Percentiles rank a stretch among this genome's conserved stretches.
Evolutionary conservation across 1,140 invertebrate genomes (phyloP).

Genomic region (Zophobas atratus): DNA sequence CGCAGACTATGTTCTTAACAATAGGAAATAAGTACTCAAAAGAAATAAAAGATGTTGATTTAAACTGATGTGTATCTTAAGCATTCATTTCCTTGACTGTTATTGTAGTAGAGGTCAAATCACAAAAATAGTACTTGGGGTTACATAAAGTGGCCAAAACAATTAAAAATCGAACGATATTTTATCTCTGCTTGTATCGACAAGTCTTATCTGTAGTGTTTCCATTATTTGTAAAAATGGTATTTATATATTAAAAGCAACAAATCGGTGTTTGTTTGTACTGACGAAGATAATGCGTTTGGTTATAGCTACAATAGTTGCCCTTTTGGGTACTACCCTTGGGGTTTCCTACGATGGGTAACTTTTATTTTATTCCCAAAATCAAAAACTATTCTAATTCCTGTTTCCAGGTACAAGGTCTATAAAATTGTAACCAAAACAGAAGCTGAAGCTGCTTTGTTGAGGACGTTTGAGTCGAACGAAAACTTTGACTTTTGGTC

Average conservation of each 20-base stretch:
- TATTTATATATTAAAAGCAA: too few relatives aligned
- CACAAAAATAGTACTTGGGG: too few relatives aligned
- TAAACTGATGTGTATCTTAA: too few relatives aligned
- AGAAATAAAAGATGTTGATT: too few relatives aligned
- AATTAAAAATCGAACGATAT: not conserved
- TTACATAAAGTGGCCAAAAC: too few relatives aligned
- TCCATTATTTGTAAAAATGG: too few relatives aligned
- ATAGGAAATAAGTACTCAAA: too few relatives aligned
- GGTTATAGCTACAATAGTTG: too few relatives aligned
- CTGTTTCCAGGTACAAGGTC: constrained; percentile 52
- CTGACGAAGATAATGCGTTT: constrained; percentile 65
- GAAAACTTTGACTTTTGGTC: constrained; percentile 53
- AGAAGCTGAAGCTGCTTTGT: constrained; percentile 29
- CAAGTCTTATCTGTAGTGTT: constrained; percentile 29
- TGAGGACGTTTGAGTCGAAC: constrained; percentile 20
- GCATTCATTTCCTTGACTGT: not conserved
- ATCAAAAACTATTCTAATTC: not conserved
- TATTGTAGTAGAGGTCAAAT: too few relatives aligned
- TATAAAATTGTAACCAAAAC: constrained; percentile 45
- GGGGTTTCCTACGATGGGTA: too few relatives aligned
- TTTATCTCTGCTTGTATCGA: not conserved
- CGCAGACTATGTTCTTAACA: constrained; percentile 69
- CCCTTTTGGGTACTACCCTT: too few relatives aligned
- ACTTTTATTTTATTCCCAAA: not conserved
- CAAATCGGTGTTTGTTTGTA: too few relatives aligned